Conservation (phyloP, 2,888 invertebrate species). For the Hirtodrosophila alboralis region DNA sequence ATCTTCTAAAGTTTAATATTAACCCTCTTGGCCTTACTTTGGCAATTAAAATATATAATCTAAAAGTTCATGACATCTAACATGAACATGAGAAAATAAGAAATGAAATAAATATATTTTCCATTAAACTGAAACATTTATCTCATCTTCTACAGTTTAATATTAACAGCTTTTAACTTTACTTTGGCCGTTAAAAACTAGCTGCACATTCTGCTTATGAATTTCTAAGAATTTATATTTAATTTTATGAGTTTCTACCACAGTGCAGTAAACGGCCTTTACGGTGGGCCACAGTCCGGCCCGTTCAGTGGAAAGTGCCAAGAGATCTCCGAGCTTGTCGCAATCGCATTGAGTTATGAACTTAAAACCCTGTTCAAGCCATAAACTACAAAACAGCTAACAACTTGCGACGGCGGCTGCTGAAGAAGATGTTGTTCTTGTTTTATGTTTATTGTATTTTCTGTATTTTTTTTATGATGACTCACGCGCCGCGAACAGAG, state of each 20-base stretch:
- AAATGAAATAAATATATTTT: too few relatives aligned
- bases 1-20: too few relatives aligned
- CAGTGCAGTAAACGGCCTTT: constrained; percentile 60
- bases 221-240: background rate
- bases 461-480: constrained; percentile 59
- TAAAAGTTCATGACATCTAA: too few relatives aligned
- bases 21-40: too few relatives aligned
- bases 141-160: too few relatives aligned
- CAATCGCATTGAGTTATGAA: constrained; percentile 73
- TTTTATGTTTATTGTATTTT: constrained; percentile 16
- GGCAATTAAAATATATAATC: too few relatives aligned
- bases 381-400: constrained; percentile 74
- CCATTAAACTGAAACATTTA: too few relatives aligned
- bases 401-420: constrained; percentile 64
- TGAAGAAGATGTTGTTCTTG: constrained; percentile 49
- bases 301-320: constrained; percentile 42
- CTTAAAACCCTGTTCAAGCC: constrained; percentile 58
- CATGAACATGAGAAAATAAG: too few relatives aligned
- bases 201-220: too few relatives aligned
- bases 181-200: too few relatives aligned
- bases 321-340: background rate
- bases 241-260: constrained; percentile 13
- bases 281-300: constrained; percentile 55
- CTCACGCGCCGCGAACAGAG: constrained; percentile 59
- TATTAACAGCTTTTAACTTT: too few relatives aligned